A percentile compares a stretch with the other conserved stretches of the same genome.
Conservation (phyloP, 1,140 invertebrate genomes). For the Drosophila pandora region DNA sequence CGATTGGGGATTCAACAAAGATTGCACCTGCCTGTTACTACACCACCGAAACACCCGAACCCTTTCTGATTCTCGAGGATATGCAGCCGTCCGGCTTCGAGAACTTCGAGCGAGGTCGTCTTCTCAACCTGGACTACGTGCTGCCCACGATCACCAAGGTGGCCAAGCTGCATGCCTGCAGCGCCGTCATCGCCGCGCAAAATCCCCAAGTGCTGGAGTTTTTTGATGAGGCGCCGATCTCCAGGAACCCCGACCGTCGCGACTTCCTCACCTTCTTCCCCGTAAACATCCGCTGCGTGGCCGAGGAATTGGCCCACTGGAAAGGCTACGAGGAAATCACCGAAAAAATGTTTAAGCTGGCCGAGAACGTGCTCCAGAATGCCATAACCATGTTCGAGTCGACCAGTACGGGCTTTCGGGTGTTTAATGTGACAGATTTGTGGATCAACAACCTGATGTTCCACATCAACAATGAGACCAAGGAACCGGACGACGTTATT, state of each 20-base stretch:
- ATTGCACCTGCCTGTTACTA: conserved; percentile 80
- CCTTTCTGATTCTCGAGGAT: conserved; percentile 77
- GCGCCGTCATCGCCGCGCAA: conserved; percentile 77
- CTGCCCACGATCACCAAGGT: conserved; percentile 84
- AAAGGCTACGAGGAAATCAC: conserved; percentile 80
- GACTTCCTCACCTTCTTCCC: conserved; percentile 81
- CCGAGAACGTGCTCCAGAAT: conserved; percentile 75
- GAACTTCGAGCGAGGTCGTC: conserved; percentile 74
- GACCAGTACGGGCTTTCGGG: conserved; percentile 85
- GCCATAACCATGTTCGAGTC: conserved; percentile 71
- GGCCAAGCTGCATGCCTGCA: conserved; percentile 86
- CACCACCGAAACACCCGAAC: conserved; percentile 78
- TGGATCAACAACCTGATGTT: conserved; percentile 89
- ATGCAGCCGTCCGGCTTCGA: conserved; percentile 66
- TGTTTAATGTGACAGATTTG: conserved; percentile 87
- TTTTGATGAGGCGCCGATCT: conserved; percentile 79
- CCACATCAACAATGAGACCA: conserved; percentile 85
- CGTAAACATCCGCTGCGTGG: conserved; percentile 76
- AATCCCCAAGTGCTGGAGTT: conserved; percentile 73
- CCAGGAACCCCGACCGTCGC: conserved; percentile 76
- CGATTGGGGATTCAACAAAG: conserved; percentile 75
- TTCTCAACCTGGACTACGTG: conserved; percentile 78
- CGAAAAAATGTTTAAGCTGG: conserved; percentile 79
- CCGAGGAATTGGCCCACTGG: conserved; percentile 78
- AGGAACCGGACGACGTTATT: conserved; percentile 85